phyloP scores from a whole-genome alignment of 1,140 invertebrate species.

The Anastrepha obliqua region DNA sequence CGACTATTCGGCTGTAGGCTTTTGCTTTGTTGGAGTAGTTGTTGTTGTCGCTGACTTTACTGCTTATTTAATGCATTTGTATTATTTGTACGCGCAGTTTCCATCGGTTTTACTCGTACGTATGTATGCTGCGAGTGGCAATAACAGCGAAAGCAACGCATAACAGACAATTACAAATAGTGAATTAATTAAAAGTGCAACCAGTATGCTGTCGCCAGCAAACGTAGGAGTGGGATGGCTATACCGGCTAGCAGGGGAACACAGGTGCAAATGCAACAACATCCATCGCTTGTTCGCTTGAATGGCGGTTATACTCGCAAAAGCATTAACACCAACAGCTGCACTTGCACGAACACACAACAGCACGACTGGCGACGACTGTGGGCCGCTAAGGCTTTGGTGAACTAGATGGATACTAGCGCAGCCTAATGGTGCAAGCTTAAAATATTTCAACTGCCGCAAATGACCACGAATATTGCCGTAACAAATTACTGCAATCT shows the following conservation, averaged over 20 bases:
- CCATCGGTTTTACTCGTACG: neutral
- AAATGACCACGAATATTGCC: no score
- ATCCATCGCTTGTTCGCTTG: neutral
- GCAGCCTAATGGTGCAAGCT: no score
- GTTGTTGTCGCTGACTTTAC: neutral
- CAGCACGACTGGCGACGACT: neutral
- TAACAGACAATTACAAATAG: conserved; percentile 9
- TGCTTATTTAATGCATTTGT: conserved; percentile 5
- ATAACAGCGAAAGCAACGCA: neutral
- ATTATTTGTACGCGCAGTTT: neutral
- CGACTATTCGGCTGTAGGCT: no score
- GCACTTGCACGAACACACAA: neutral
- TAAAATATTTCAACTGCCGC: no score
- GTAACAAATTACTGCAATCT: no score
- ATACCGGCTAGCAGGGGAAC: neutral
- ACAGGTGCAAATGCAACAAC: no score
- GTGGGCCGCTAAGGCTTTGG: neutral
- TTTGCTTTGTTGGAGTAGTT: no score
- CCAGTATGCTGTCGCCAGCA: neutral
- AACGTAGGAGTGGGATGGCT: neutral
- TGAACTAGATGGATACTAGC: neutral
- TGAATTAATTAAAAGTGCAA: conserved; percentile 37
- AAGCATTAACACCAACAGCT: neutral
- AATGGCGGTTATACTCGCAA: no score
- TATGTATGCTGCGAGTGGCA: neutral